phyloP scores from a whole-genome alignment of 2,888 invertebrate species.

The Pandemis heparana region DNA sequence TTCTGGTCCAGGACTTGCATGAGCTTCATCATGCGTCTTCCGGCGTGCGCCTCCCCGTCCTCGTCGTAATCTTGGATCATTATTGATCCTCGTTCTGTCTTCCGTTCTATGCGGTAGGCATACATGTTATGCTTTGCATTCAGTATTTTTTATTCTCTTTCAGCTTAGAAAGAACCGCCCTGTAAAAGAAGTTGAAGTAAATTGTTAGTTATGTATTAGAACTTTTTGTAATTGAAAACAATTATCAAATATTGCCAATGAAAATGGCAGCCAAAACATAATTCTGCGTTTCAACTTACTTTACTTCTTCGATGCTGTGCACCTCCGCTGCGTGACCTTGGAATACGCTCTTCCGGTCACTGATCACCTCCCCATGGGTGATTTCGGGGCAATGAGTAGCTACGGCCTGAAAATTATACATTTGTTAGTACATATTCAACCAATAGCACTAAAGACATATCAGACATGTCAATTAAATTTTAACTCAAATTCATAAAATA shows the following conservation, averaged over 20 bases:
- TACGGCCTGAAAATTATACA: slow-evolving; percentile 62
- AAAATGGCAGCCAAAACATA: no score
- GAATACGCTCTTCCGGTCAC: slow-evolving; percentile 93
- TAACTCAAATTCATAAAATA: no score
- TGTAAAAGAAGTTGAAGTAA: slow-evolving; percentile 56
- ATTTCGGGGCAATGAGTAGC: slow-evolving; percentile 74
- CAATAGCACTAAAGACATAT: no score
- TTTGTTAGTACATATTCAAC: no score
- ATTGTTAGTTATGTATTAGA: no score
- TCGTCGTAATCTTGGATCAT: slow-evolving; percentile 91
- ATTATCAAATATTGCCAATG: no score
- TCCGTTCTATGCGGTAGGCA: slow-evolving; percentile 87
- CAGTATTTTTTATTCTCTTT: slow-evolving; percentile 89
- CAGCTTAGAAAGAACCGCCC: slow-evolving; percentile 85
- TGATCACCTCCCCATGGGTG: slow-evolving; percentile 88
- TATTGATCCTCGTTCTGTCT: slow-evolving; percentile 61
- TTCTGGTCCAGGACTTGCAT: slow-evolving; percentile 90
- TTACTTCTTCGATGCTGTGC: slow-evolving; percentile 87
- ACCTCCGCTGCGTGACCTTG: slow-evolving; percentile 92
- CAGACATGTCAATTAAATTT: no score
- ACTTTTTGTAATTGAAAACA: no score
- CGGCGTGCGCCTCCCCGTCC: slow-evolving; percentile 94
- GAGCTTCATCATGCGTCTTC: slow-evolving; percentile 91
- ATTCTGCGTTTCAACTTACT: slow-evolving; percentile 65
- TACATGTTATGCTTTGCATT: slow-evolving; percentile 94